Conservation (phyloP, 2,888 invertebrate genomes). For the Cyclophora punctaria region DNA sequence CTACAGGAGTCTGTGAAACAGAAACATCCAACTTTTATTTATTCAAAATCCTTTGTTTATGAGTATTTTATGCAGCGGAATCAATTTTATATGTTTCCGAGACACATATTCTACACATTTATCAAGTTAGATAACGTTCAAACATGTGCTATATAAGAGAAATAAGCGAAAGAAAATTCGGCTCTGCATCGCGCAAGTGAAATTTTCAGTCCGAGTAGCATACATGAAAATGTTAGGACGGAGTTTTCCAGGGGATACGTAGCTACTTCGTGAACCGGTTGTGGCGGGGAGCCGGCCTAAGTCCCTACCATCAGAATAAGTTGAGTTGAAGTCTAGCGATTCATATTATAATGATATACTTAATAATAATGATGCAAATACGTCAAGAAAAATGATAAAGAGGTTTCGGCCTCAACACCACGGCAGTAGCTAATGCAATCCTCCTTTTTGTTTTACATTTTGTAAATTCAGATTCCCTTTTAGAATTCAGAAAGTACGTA, state of each 20-base stretch:
- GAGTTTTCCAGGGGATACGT: constrained; percentile 1
- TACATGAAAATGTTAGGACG: background rate
- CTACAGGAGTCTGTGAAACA: no score
- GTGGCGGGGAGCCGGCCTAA: constrained; percentile 5
- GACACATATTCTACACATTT: no score
- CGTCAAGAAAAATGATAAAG: constrained; percentile 5
- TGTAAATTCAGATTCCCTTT: no score
- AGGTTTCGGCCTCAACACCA: constrained; percentile 4
- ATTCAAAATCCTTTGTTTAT: no score
- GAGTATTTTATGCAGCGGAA: no score
- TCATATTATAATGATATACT: background rate
- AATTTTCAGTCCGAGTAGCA: background rate
- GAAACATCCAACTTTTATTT: no score
- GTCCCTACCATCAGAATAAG: constrained; percentile 1
- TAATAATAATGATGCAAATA: constrained; percentile 6
- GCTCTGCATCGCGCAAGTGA: constrained; percentile 7
- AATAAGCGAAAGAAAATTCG: constrained; percentile 1
- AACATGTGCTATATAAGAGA: no score
- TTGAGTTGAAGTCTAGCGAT: constrained; percentile 1
- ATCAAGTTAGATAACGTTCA: no score
- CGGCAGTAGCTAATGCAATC: constrained; percentile 6
- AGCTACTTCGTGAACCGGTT: constrained; percentile 4
- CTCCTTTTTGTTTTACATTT: constrained; percentile 1
- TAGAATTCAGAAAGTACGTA: no score
- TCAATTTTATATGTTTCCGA: no score